Base-by-base conservation (phyloP, 2,113 vertebrate genomes). In the Dasyurus viverrinus region DNA sequence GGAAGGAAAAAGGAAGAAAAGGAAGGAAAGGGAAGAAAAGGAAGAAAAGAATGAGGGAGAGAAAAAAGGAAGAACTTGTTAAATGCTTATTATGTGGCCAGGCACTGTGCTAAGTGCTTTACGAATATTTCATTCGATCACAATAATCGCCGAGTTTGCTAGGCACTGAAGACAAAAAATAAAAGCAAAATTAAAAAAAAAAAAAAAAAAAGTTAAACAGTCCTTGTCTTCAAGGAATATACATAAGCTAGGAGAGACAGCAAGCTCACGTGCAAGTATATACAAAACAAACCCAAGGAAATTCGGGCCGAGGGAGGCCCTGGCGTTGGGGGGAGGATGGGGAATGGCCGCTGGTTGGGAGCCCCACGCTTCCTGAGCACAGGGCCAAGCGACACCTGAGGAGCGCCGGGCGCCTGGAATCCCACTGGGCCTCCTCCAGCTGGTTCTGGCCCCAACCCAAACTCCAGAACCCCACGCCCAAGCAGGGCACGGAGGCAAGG, bases 331-430 rank as follows among this genome's bases (percentile, higher is more conserved):
- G 57, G 26, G 9, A 68, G 30, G 12, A 19, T 10, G 3, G 7
- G 16, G 1, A 76, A 42, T 22, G 14, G 6, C 36, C 11, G 14
- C 14, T 5, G 12, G 60, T 68, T 2, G n/a, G 30, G 60, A 68
- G 60, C 30, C 36, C 68, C 19, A 42, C 19, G 36, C n/a, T 42
- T 76, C 5, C 22, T n/a, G 68, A 76, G 36, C 2, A 11, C 22
- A 22, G 68, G 68, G n/a, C 5, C 36, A 42, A 36, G 68, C 36
- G 68, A 1, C 36, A 42, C 68, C 36, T 54, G n/a, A 84, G 93
- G 92, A 90, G 60, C 3, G 52, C 30, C 12, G 76, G 89, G 53
- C 76, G 50, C 57, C 6, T 95, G 94, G 93, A 89, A 95, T 93
- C 89, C 68, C 93, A 50, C 57, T 0, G 60, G 84, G 60, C 36